phyloP scores from a whole-genome alignment of 37 sponge, comb jelly and placozoan genomes.

The Tethya wilhelma region DNA sequence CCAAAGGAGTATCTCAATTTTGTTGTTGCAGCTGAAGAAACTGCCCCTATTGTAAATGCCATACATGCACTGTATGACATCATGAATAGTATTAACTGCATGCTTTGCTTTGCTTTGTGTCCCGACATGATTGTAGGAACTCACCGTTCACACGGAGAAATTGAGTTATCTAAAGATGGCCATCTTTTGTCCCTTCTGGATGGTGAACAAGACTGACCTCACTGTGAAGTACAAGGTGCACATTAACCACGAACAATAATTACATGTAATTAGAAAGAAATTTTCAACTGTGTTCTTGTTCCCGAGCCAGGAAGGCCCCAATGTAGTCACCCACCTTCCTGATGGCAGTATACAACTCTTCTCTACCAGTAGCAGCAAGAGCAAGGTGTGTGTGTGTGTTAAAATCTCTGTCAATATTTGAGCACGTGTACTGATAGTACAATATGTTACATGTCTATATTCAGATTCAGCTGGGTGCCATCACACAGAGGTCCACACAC shows the following conservation, averaged over 20 bases:
- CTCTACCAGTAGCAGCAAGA: slow-evolving; percentile 46
- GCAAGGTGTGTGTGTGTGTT: slow-evolving; percentile 52
- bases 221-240: slow-evolving; percentile 65
- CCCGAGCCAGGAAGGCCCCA: slow-evolving; percentile 22
- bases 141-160: slow-evolving; percentile 49
- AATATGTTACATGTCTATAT: not conserved
- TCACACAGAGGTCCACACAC: slow-evolving; percentile 8
- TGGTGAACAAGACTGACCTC: slow-evolving; percentile 84
- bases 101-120: not conserved
- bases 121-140: slow-evolving; percentile 11
- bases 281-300: not conserved
- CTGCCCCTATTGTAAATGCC: not conserved
- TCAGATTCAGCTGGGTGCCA: slow-evolving; percentile 52
- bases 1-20: slow-evolving; percentile 24
- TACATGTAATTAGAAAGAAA: not conserved
- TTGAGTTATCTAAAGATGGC: slow-evolving; percentile 55
- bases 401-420: too few relatives aligned
- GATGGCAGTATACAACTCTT: slow-evolving; percentile 17
- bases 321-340: slow-evolving; percentile 36
- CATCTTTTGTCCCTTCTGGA: slow-evolving; percentile 87
- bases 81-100: not conserved
- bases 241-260: not conserved
- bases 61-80: not conserved
- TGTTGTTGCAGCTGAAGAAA: not conserved
- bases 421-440: too few relatives aligned